A percentile compares a stretch with the other conserved stretches of the same genome.
These are phyloP conservation scores for Dione vanillae DNA, from an alignment of 2,888 invertebrate species.

Conservation along the genomic window DNA sequence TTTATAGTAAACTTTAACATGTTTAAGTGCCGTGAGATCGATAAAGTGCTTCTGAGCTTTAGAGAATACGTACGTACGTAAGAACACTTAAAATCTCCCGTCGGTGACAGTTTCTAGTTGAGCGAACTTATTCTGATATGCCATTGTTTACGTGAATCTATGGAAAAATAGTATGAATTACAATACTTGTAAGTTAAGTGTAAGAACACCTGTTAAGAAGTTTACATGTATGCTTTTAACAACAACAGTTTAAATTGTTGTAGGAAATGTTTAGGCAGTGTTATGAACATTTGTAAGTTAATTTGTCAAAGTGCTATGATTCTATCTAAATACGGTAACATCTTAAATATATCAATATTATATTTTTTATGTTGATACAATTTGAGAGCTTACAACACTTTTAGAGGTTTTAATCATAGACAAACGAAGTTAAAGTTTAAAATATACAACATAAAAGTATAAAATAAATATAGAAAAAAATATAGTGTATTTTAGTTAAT, in stretches of 20 bases:
- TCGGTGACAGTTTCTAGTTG: conserved; percentile 27
- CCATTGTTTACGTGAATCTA: conserved; percentile 19
- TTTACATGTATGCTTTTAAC: not conserved
- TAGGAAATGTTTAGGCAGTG: not conserved
- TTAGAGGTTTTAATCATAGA: no score
- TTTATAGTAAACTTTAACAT: conserved; percentile 12
- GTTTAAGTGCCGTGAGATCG: conserved; percentile 16
- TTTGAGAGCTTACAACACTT: no score
- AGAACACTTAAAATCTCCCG: conserved; percentile 25
- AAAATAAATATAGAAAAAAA: not conserved
- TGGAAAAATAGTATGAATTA: not conserved
- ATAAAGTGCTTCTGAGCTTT: conserved; percentile 25
- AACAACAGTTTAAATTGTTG: not conserved
- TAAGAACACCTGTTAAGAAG: not conserved
- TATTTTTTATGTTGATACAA: no score
- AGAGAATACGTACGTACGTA: conserved; percentile 23
- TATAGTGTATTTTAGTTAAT: not conserved
- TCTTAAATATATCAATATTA: no score
- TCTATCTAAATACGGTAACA: not conserved
- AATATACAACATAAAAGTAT: not conserved
- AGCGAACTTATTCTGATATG: conserved; percentile 22
- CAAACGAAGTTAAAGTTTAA: no score
- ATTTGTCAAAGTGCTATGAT: not conserved
- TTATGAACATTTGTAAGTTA: not conserved
- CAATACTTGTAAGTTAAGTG: not conserved